Base-by-base conservation (phyloP, 2,797 vertebrate species). In the Nyctibius grandis region DNA sequence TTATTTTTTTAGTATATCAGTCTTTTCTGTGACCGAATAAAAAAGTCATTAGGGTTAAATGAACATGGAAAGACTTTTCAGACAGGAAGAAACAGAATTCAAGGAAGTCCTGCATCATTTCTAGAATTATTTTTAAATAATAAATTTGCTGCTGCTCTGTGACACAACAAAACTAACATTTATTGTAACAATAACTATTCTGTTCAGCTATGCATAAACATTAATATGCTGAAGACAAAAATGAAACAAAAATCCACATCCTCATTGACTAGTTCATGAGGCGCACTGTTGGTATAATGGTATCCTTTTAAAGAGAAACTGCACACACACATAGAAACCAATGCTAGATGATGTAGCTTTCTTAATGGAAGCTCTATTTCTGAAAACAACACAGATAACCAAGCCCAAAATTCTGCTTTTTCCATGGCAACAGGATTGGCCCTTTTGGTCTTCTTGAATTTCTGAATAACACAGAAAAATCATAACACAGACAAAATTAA, bases 261-360 rank as follows among this genome's bases (percentile, higher is more conserved):
- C 73, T 94, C 93, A 91, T 25, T 65, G 70, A 95, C 93, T 69
- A 51, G 48, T 57, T 82, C 56, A 74, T 65, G 97, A 97, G 95
- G 96, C 94, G 97, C 90, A 48, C 80, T 91, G 83, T 95, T 92
- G 88, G 86, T 92, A 96, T 97, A 95, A 96, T 38, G 47, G 36
- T 84, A 94, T 78, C 44, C 70, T 79, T 92, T 72, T 65, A 56
- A 94, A 94, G 38, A 75, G 45, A 89, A 97, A 79, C 63, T 48
- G 78, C 85, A 95, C 70, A 91, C 48, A 91, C 74, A 86, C 78
- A 94, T 21, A 88, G 83, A 94, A 97, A 96, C 48, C 68, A 76
- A 87, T 44, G 29, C 81, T 84, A 82, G 85, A 84, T 95, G 81
- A 96, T 92, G 96, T 1, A 95, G 68, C 79, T 81, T 93, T 93